These are phyloP conservation scores for Drosophila flavopinicola DNA, from an alignment of 2,888 invertebrate species.

Conservation along the genomic window DNA sequence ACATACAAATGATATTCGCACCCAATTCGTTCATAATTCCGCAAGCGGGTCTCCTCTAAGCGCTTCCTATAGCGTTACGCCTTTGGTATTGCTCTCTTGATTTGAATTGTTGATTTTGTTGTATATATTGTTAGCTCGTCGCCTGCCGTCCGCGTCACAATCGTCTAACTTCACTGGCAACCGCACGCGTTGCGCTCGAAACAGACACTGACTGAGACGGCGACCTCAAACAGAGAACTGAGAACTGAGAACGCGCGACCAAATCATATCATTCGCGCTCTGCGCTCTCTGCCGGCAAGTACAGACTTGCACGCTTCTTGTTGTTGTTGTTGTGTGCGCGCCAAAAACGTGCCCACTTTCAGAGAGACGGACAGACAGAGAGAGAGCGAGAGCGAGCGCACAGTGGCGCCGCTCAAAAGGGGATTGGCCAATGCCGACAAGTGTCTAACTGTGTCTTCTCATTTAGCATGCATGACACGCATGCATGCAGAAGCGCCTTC, in stretches of 20 bases:
- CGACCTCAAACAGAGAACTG: conserved; percentile 18
- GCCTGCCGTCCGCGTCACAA: conserved; percentile 17
- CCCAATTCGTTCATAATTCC: conserved; percentile 69
- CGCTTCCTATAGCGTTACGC: conserved; percentile 19
- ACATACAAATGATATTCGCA: conserved; percentile 34
- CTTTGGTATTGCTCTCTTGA: conserved; percentile 9
- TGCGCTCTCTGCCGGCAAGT: conserved; percentile 59
- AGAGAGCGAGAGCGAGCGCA: conserved; percentile 30
- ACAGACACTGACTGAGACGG: conserved; percentile 44
- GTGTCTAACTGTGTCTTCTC: not conserved
- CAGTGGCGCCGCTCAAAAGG: conserved; percentile 29
- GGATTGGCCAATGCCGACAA: not conserved
- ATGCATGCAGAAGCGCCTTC: not conserved
- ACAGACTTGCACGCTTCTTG: conserved; percentile 32
- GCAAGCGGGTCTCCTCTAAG: conserved; percentile 22
- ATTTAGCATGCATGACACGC: conserved; percentile 14
- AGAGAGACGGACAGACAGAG: conserved; percentile 27
- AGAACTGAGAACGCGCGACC: conserved; percentile 23
- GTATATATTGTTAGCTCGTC: conserved; percentile 39
- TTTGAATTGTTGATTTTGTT: conserved; percentile 40
- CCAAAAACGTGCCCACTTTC: conserved; percentile 57
- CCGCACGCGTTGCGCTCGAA: conserved; percentile 67
- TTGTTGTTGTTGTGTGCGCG: conserved; percentile 64
- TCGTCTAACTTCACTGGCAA: conserved; percentile 37
- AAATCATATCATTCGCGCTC: conserved; percentile 31